Evolutionary conservation across 2,113 vertebrate genomes (phyloP).

Genomic region (Solea senegalensis): DNA sequence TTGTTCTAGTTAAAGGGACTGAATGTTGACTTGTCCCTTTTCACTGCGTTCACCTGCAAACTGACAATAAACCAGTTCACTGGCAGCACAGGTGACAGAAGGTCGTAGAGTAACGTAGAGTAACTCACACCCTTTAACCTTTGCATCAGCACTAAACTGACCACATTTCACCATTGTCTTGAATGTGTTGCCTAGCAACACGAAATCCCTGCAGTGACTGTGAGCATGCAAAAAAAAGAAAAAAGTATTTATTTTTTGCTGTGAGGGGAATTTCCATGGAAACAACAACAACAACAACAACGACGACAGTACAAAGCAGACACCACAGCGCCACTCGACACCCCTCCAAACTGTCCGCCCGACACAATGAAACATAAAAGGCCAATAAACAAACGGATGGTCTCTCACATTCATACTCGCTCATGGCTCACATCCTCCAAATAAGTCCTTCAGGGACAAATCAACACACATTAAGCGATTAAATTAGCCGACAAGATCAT

Average conservation of each 20-base stretch:
- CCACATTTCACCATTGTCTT: constrained; percentile 54
- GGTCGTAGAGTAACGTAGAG: constrained; percentile 38
- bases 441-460: constrained; percentile 28
- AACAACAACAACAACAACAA: constrained; percentile 49
- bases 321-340: constrained; percentile 13
- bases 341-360: constrained; percentile 29
- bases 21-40: constrained; percentile 40
- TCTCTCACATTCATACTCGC: constrained; percentile 10
- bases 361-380: constrained; percentile 16
- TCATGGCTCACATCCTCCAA: constrained; percentile 16
- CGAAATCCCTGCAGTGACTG: constrained; percentile 51
- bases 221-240: not conserved
- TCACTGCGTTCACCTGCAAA: constrained; percentile 21
- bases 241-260: constrained; percentile 13
- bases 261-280: constrained; percentile 70
- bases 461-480: constrained; percentile 31
- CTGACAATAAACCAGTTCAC: constrained; percentile 38
- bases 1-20: constrained; percentile 39
- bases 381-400: not conserved
- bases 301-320: constrained; percentile 5
- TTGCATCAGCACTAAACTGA: constrained; percentile 64
- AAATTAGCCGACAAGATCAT: constrained; percentile 29
- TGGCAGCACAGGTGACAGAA: constrained; percentile 29
- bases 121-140: constrained; percentile 61
- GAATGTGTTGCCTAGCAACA: constrained; percentile 75